These are phyloP conservation scores for Caiman crocodilus DNA, from an alignment of 2,797 vertebrate genomes.

Conservation along the genomic window DNA sequence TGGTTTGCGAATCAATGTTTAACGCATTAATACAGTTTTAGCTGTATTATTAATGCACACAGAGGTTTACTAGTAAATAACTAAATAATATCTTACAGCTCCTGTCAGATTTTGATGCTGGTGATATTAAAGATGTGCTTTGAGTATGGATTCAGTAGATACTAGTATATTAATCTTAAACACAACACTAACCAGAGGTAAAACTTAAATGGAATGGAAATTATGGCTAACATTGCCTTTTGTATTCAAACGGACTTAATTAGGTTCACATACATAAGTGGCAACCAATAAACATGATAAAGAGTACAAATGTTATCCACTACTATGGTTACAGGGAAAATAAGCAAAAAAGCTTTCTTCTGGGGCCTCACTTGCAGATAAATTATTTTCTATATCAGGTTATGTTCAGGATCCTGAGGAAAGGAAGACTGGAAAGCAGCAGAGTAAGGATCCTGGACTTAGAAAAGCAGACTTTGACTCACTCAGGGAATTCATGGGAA, in stretches of 20 bases:
- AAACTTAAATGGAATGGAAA: slow-evolving; percentile 50
- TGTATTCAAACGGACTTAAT: slow-evolving; percentile 27
- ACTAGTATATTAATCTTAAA: neutral
- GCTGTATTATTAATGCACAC: neutral
- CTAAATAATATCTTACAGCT: neutral
- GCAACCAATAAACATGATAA: slow-evolving; percentile 13
- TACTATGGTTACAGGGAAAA: neutral
- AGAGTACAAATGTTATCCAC: slow-evolving; percentile 19
- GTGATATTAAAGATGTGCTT: neutral
- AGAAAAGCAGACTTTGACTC: no score
- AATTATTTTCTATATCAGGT: neutral
- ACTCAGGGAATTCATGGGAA: no score
- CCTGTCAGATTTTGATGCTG: neutral
- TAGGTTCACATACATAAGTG: slow-evolving; percentile 43
- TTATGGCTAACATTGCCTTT: neutral
- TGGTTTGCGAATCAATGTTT: neutral
- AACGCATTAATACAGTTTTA: neutral
- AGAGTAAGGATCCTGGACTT: no score
- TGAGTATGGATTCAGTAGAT: neutral
- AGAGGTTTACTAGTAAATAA: neutral
- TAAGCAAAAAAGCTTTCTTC: neutral
- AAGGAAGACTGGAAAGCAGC: no score
- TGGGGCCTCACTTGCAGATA: neutral
- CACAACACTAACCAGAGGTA: neutral
- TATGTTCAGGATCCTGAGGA: neutral